Conservation (phyloP, 2,113 vertebrate species). For the Eulemur rufifrons region DNA sequence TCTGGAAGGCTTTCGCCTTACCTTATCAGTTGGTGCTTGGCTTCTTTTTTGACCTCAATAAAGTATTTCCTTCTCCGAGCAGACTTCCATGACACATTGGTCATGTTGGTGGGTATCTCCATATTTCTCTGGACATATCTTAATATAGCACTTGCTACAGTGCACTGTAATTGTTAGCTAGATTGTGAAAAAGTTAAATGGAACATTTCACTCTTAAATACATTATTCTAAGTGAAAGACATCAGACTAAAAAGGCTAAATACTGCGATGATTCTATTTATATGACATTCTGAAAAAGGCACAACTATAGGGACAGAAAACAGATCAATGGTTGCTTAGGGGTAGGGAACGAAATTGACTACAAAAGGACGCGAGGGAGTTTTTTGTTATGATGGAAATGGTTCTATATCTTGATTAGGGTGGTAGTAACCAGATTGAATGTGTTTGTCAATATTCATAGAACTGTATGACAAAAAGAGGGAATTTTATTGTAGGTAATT, state of each 20-base stretch:
- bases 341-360: neutral
- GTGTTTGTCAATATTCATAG: neutral
- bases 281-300: neutral
- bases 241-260: neutral
- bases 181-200: neutral
- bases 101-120: neutral
- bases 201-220: neutral
- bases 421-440: neutral
- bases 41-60: neutral
- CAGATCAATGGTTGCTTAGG: neutral
- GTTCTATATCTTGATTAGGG: neutral
- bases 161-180: neutral
- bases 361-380: neutral
- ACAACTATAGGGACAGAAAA: neutral
- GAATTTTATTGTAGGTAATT: neutral
- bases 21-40: neutral
- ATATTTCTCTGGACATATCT: neutral
- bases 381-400: neutral
- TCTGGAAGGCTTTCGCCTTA: neutral
- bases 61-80: neutral
- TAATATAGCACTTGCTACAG: neutral
- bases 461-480: neutral
- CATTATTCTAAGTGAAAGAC: neutral
- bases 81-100: neutral
- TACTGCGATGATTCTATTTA: neutral